Evolutionary conservation across 2,888 invertebrate genomes (phyloP), one percentile per base, ranked within the genome.

Genomic region (Tenthredo livida): DNA sequence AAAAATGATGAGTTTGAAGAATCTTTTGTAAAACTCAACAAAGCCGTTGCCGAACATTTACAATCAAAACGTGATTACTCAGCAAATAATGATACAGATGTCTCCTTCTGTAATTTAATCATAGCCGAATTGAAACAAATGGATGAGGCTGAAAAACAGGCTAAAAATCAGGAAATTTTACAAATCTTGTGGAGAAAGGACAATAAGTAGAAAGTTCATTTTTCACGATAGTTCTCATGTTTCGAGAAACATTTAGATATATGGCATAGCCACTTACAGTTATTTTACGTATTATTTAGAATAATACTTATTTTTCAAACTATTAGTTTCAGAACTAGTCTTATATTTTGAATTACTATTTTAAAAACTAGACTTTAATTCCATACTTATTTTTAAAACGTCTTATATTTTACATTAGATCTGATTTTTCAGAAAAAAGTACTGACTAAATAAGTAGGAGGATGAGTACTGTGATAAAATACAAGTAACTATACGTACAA

Each of bases 91-190:
- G 70, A 40, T 72, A 17, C 37, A 17, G 70, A 72, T 9, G 15
- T 40, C 3, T 72, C 40, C 17, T 72, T 40, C n/a, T 37, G 70
- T 40, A 17, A 72, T 37, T 72, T 72, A 17, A 40, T 40, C n/a
- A 7, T 15, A n/a, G 40, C 40, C 12, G 67, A 67, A 67, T 72
- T 72, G n/a, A 40, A 15, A n/a, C 5, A 21, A 40, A 72, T 40
- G 37, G 10, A 72, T 17, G 70, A 72, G 40, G 40, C 17, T 37
- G 40, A 72, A 72, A 72, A 72, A 72, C 5, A n/a, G n/a, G 7
- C 17, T 0, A 72, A 72, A 72, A 72, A 72, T 10, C 70, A 21
- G n/a, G 70, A 72, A 72, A 72, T 72, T 40, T 40, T 72, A 21
- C 33, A 72, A 72, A 72, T 72, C 17, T 3, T 72, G 9, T 40